Evolutionary conservation across 2,888 invertebrate genomes (phyloP).

Genomic region (Mesodorylaimus sp.): DNA sequence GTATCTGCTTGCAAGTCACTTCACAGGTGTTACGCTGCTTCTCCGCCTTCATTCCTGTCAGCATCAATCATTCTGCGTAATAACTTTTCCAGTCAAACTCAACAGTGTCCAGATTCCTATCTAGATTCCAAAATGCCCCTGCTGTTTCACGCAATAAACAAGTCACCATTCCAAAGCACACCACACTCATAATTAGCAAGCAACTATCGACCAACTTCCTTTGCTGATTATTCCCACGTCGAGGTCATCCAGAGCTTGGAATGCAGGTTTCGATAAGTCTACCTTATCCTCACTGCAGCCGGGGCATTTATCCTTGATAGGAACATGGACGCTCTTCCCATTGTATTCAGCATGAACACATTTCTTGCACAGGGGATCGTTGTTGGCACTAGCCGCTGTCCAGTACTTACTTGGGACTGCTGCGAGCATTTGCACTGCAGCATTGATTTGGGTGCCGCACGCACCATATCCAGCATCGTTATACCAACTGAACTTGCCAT

Average conservation of each 20-base stretch:
- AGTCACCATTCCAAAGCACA: too few species aligned
- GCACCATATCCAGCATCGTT: slow-evolving; percentile 4
- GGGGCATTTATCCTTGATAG: slow-evolving; percentile 12
- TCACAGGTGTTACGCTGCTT: too few species aligned
- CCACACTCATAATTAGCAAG: too few species aligned
- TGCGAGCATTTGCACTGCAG: neutral
- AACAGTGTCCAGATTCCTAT: too few species aligned
- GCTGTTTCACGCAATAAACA: too few species aligned
- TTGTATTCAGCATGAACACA: neutral
- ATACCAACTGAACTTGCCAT: slow-evolving; percentile 1
- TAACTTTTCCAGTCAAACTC: too few species aligned
- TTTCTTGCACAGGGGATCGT: slow-evolving; percentile 1
- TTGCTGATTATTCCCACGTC: neutral
- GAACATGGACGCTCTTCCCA: slow-evolving; percentile 8
- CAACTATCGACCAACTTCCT: neutral
- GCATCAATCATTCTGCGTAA: too few species aligned
- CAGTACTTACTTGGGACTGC: neutral
- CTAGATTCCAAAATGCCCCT: too few species aligned
- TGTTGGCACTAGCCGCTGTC: neutral
- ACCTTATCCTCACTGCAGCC: slow-evolving; percentile 6
- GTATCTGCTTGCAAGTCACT: too few species aligned
- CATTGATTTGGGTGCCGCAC: slow-evolving; percentile 5
- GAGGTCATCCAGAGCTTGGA: neutral
- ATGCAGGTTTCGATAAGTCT: slow-evolving; percentile 8
- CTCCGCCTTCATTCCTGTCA: too few species aligned